Evolutionary conservation across 2,888 invertebrate species (phyloP).

Genomic region (Trachelus stipa): DNA sequence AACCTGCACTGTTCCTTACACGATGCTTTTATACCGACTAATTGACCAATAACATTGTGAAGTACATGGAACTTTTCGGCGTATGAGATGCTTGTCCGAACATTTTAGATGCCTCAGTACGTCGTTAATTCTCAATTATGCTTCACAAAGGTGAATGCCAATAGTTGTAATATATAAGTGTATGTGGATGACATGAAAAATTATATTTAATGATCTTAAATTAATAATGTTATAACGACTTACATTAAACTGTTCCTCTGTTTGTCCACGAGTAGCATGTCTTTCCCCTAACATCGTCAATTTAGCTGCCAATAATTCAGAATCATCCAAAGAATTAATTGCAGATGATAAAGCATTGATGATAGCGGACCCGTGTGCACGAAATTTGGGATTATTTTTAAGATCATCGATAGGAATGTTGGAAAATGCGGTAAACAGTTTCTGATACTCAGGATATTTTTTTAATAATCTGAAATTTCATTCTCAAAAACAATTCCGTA

Average conservation of each 20-base stretch:
- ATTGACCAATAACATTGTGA: too few relatives aligned
- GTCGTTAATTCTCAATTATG: too few relatives aligned
- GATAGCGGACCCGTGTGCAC: slow-evolving; percentile 68
- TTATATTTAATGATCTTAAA: too few relatives aligned
- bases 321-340: slow-evolving; percentile 68
- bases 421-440: slow-evolving; percentile 66
- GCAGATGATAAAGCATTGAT: slow-evolving; percentile 66
- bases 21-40: too few relatives aligned
- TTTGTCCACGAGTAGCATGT: slow-evolving; percentile 67
- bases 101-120: too few relatives aligned
- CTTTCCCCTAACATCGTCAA: slow-evolving; percentile 65
- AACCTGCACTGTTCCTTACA: too few relatives aligned
- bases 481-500: too few relatives aligned
- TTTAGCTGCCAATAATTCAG: slow-evolving; percentile 59
- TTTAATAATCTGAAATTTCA: slow-evolving; percentile 65
- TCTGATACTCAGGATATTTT: slow-evolving; percentile 65
- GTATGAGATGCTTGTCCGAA: too few relatives aligned
- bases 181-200: too few relatives aligned
- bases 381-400: slow-evolving; percentile 62
- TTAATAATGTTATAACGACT: slow-evolving; percentile 27
- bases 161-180: too few relatives aligned
- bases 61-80: too few relatives aligned
- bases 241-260: slow-evolving; percentile 54
- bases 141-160: too few relatives aligned
- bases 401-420: slow-evolving; percentile 64